Evolutionary conservation across 2,113 vertebrate genomes (phyloP).

Genomic region (Romanogobio albipinnatus): DNA sequence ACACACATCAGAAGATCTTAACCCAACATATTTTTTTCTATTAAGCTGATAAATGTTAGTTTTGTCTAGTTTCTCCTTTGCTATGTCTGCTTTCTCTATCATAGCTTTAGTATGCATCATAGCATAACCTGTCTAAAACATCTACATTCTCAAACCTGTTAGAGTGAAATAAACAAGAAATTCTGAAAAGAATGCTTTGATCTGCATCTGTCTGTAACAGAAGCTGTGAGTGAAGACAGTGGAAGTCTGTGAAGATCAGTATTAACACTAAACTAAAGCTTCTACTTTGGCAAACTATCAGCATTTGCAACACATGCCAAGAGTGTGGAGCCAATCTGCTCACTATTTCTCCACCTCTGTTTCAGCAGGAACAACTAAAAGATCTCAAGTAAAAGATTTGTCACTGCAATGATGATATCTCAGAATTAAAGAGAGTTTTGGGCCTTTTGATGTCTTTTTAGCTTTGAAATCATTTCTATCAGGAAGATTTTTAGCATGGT

Average conservation of each 20-base stretch:
- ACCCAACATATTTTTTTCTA: not conserved
- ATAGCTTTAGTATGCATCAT: not conserved
- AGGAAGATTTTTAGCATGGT: not conserved
- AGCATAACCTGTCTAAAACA: constrained; percentile 22
- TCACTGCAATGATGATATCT: not conserved
- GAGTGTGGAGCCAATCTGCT: not conserved
- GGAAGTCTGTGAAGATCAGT: constrained; percentile 3
- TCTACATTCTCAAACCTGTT: not conserved
- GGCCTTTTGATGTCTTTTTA: not conserved
- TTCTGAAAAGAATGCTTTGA: constrained; percentile 8
- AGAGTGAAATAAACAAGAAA: not conserved
- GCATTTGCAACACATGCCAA: constrained; percentile 15
- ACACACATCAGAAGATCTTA: constrained; percentile 10
- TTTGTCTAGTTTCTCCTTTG: constrained; percentile 29
- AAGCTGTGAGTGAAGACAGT: not conserved
- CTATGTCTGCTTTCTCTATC: constrained; percentile 14
- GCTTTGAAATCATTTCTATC: not conserved
- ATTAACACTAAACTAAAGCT: constrained; percentile 21
- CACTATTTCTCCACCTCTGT: not conserved
- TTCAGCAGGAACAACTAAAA: not conserved
- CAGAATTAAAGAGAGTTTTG: too few species aligned
- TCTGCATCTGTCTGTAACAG: not conserved
- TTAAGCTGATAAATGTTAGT: constrained; percentile 7
- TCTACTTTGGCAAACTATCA: constrained; percentile 9
- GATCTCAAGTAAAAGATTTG: not conserved